phyloP scores from a whole-genome alignment of 1,140 invertebrate species.

The Acyrthosiphon pisum region DNA sequence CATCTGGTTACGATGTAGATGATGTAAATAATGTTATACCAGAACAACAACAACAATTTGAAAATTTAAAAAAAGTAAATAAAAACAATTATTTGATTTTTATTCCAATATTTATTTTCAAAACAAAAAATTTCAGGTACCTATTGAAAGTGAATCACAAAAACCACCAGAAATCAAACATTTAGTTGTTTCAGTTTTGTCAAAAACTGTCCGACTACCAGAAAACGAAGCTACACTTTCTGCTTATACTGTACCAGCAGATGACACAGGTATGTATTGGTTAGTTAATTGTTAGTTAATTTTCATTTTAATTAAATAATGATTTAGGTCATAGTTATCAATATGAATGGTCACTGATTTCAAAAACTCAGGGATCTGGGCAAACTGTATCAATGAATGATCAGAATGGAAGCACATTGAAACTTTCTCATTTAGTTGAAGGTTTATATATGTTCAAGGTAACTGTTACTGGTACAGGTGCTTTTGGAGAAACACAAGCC shows the following conservation, averaged over 20 bases:
- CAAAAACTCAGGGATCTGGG: conserved; percentile 67
- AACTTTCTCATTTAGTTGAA: conserved; percentile 78
- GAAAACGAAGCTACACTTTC: conserved; percentile 79
- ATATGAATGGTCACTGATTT: conserved; percentile 87
- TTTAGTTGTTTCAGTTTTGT: conserved; percentile 79
- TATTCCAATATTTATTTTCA: conserved; percentile 59
- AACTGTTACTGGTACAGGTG: conserved; percentile 74
- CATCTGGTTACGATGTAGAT: conserved; percentile 22
- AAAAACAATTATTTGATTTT: not conserved
- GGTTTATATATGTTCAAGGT: conserved; percentile 91
- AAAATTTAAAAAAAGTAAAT: conserved; percentile 52
- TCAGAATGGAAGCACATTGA: conserved; percentile 81
- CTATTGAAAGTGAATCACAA: conserved; percentile 60
- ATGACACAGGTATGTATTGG: conserved; percentile 66
- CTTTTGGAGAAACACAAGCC: conserved; percentile 83
- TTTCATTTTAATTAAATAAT: conserved; percentile 24
- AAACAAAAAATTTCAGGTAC: conserved; percentile 61
- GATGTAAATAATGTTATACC: not conserved
- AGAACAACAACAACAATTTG: conserved; percentile 39
- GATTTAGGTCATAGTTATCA: conserved; percentile 68
- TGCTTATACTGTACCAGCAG: conserved; percentile 80
- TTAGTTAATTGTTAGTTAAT: not conserved
- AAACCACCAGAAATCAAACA: conserved; percentile 67
- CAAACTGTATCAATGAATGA: conserved; percentile 70
- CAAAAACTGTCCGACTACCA: conserved; percentile 74